Conservation (phyloP, 2,113 vertebrate species). For the Clarias macrocephalus region DNA sequence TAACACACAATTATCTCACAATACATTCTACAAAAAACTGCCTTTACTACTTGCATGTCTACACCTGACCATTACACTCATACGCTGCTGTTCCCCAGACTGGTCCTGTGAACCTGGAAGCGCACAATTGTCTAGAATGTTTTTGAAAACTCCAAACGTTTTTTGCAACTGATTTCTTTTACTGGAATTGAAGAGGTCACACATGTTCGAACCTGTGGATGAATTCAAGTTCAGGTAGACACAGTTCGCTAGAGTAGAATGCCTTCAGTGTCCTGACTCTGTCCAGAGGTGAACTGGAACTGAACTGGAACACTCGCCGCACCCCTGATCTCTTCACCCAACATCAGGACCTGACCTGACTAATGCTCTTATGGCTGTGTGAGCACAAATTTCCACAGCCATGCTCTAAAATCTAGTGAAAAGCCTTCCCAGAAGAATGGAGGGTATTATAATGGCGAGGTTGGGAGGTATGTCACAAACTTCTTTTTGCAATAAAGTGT, state of each 20-base stretch:
- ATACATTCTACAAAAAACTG: background rate
- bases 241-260: background rate
- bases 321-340: background rate
- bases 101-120: background rate
- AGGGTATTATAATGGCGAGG: background rate
- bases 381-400: background rate
- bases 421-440: background rate
- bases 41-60: background rate
- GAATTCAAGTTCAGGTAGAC: background rate
- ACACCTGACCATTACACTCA: background rate
- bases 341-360: background rate
- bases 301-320: background rate
- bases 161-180: background rate
- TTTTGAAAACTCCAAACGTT: background rate
- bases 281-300: too few relatives aligned
- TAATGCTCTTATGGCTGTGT: background rate
- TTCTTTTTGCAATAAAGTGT: background rate
- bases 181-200: background rate
- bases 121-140: background rate
- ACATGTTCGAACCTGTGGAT: background rate
- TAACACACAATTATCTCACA: background rate
- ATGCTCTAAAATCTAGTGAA: background rate
- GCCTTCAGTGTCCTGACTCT: background rate
- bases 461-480: background rate
- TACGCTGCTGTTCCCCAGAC: background rate